These are phyloP conservation scores for Hipparchia semele DNA, from an alignment of 2,888 invertebrate species.

Conservation along the genomic window DNA sequence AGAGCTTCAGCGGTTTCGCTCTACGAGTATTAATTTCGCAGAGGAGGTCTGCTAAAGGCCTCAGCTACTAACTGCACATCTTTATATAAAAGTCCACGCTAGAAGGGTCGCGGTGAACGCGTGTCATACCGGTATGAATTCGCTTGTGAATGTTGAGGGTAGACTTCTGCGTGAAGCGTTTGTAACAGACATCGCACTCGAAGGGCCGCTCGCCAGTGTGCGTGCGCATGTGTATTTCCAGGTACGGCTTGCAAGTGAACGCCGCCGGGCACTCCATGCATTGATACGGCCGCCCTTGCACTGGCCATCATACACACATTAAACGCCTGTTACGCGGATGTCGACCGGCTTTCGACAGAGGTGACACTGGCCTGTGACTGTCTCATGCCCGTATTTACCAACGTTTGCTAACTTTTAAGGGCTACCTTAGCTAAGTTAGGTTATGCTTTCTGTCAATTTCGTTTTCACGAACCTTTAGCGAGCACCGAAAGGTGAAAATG, in stretches of 20 bases:
- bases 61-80: constrained; percentile 5
- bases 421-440: too few relatives aligned
- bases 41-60: too few relatives aligned
- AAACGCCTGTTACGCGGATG: constrained; percentile 11
- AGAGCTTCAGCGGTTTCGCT: too few relatives aligned
- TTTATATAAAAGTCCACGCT: constrained; percentile 14
- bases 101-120: constrained; percentile 26
- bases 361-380: too few relatives aligned
- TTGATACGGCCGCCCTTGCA: constrained; percentile 82
- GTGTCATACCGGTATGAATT: constrained; percentile 80
- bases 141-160: constrained; percentile 84
- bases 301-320: constrained; percentile 56
- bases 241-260: constrained; percentile 84
- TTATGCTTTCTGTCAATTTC: too few relatives aligned
- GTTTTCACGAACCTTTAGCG: too few relatives aligned
- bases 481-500: too few relatives aligned
- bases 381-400: too few relatives aligned
- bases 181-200: constrained; percentile 83
- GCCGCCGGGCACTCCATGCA: constrained; percentile 83
- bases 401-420: too few relatives aligned
- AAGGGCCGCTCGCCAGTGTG: constrained; percentile 82
- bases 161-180: constrained; percentile 84
- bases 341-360: too few relatives aligned
- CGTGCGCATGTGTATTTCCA: constrained; percentile 86
- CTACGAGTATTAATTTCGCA: too few relatives aligned